Base-by-base conservation (phyloP, 2,888 invertebrate genomes). In the Scotopteryx bipunctaria region DNA sequence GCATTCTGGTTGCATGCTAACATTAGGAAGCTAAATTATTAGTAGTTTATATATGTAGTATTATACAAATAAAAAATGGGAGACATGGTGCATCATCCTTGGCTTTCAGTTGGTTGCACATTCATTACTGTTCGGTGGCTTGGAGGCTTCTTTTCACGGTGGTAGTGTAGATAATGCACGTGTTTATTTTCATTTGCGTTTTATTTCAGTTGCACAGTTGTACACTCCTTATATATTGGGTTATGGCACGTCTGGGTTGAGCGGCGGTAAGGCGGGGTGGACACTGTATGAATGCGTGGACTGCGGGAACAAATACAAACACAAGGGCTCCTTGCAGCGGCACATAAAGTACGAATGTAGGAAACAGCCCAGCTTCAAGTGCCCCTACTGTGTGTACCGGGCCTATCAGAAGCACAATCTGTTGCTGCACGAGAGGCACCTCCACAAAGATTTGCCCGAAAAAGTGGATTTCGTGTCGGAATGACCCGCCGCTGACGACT, bases 241-340 rank as follows among this genome's bases (percentile, higher is more conserved):
- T 85, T 90, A 90, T 76, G 88, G 89, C 69, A 75, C 83, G 55
- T 73, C 83, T 53, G 86, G 86, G 63, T 78, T 86, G 80, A 78
- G 85, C 78, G 74, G 84, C 80, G 79, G 81, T 69, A 88, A 88
- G 72, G 76, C 76, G 57, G 82, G 85, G 56, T 90, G 90, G 90
- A 88, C 90, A 45, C 78, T 90, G 64, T 92, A 92, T 76, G 92
- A 91, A 58, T 95, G 95, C 86, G 92, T 91, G 70, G 92, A 91
- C 70, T 97, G 96, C 82, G 95, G 95, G 63, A 96, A 96, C 89
- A 92, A 94, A 68, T 97, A 97, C 92, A 94, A 94, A 86, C 94
- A 94, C 83, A 94, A 94, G 75, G 94, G 95, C 65, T 95, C 95
- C 57, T 91, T 96, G 69, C 94, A 94, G 78, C 92, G 95, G 50